Conservation (phyloP, 1,140 invertebrate genomes). For the Leptinotarsa texana region DNA sequence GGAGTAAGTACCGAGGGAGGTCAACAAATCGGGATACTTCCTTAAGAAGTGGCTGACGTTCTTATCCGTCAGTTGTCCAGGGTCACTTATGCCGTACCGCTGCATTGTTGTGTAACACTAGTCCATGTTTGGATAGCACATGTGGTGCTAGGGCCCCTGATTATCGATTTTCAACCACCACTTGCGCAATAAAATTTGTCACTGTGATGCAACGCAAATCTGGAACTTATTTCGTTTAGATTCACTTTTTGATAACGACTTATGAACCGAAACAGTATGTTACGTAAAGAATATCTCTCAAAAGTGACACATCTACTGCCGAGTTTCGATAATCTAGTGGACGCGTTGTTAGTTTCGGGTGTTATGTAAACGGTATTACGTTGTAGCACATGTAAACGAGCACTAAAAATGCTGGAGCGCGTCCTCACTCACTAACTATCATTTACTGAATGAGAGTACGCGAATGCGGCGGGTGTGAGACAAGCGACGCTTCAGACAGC, state of each 20-base stretch:
- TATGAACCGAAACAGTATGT: background rate
- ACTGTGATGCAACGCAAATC: constrained; percentile 1
- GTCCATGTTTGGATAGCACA: constrained; percentile 20
- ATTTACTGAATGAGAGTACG: constrained; percentile 7
- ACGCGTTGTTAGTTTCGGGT: constrained; percentile 9
- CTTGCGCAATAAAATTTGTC: constrained; percentile 24
- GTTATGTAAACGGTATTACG: constrained; percentile 24
- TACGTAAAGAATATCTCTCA: background rate
- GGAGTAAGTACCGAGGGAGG: constrained; percentile 18
- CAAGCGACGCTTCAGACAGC: background rate
- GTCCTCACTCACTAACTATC: background rate
- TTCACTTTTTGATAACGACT: background rate
- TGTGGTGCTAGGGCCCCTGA: constrained; percentile 18
- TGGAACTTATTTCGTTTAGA: background rate
- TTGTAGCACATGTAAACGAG: constrained; percentile 19
- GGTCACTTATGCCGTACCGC: constrained; percentile 10
- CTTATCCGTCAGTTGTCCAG: constrained; percentile 4
- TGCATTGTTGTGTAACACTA: constrained; percentile 23
- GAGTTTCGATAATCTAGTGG: background rate
- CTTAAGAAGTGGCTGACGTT: constrained; percentile 12
- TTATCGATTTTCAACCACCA: constrained; percentile 20
- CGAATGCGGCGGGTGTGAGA: background rate
- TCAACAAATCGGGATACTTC: constrained; percentile 27
- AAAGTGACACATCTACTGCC: background rate
- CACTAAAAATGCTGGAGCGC: background rate